Conservation (phyloP, 2,113 vertebrate genomes). For the Scytalopus superciliaris region DNA sequence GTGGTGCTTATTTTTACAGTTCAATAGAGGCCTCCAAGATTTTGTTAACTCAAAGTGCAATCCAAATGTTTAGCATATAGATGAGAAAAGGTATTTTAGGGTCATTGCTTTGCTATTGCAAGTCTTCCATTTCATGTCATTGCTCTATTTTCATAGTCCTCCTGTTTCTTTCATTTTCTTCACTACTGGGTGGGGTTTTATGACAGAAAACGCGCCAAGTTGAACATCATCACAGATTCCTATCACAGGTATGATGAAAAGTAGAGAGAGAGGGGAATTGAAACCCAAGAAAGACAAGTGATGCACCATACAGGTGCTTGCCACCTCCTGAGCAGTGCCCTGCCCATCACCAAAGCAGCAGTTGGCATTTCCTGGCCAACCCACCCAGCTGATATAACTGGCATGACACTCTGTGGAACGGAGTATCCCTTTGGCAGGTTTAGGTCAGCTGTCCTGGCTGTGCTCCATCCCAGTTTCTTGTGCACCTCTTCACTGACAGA, state of each 20-base stretch:
- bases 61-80: conserved; percentile 61
- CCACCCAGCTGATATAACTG: too few relatives aligned
- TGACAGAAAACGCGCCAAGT: not conserved
- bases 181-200: not conserved
- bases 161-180: conserved; percentile 3
- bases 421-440: not conserved
- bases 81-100: conserved; percentile 41
- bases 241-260: not conserved
- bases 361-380: not conserved
- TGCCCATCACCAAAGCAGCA: not conserved
- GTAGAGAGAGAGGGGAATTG: not conserved
- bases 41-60: conserved; percentile 44
- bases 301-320: not conserved
- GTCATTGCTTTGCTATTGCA: conserved; percentile 2
- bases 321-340: not conserved
- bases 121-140: not conserved
- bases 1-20: conserved; percentile 24
- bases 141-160: not conserved
- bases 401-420: not conserved
- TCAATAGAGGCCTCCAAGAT: conserved; percentile 2
- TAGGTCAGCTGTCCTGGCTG: not conserved
- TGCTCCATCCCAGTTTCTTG: not conserved
- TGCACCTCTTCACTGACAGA: not conserved
- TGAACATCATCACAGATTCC: not conserved
- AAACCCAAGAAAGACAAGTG: not conserved